Evolutionary conservation across 1,140 invertebrate species (phyloP), one percentile per base, ranked within the genome.

Genomic region (Zaprionus ornatus): DNA sequence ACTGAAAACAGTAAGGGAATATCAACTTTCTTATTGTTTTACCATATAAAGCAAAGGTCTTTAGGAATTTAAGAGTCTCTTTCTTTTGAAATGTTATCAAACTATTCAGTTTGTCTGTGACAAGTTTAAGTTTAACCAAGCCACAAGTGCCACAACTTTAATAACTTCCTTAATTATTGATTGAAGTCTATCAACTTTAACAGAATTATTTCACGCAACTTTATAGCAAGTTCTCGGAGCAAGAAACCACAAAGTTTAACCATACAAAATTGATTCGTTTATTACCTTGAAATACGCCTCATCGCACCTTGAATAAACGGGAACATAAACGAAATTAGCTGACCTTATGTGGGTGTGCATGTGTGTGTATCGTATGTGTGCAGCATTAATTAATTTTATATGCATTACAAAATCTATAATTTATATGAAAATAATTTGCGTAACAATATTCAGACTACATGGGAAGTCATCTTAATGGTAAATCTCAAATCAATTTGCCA

Each of bases 341-440:
- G 15, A 17, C 50, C 61, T 32, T 64, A 42, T 60, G 42, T 15
- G 10, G 19, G n/a, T 35, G 42, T 52, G 27, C 64, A 23, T 55
- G 32, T 32, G 42, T 64, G 54, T 32, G 17, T 40, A 35, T n/a
- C n/a, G n/a, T n/a, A n/a, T 45, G 40, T 73, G 54, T 48, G 48
- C 32, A 35, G 61, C 62, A 65, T 67, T 73, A 90, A 88, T 90
- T 90, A 88, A 90, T 85, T 88, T 90, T 65, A 79, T 79, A 88
- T 88, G 77, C 77, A 90, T 88, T 90, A 88, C 70, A 74, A 74
- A 79, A 80, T 84, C 64, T 79, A 73, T 85, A 88, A 88, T 88
- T 80, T 85, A 88, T 90, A 79, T 71, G 74, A 81, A 88, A 85
- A 79, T 81, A 85, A 90, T 88, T 79, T 85, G 79, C 74, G 78